phyloP scores from a whole-genome alignment of 2,888 invertebrate species.

The Heliothis peltigera region DNA sequence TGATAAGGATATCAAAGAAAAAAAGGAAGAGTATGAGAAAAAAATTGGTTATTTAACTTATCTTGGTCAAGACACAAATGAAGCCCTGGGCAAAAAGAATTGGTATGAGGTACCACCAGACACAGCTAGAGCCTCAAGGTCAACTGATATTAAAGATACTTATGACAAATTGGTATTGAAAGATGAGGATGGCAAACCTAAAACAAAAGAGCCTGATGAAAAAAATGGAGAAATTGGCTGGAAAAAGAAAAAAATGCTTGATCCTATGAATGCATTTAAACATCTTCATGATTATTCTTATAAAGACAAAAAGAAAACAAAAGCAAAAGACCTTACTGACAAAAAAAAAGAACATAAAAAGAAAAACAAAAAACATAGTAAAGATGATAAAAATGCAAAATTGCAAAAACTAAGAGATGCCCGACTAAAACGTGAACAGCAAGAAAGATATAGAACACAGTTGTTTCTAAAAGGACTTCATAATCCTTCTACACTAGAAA shows the following conservation, averaged over 20 bases:
- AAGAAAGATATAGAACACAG: slow-evolving; percentile 93
- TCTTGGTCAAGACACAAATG: slow-evolving; percentile 97
- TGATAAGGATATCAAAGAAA: slow-evolving; percentile 96
- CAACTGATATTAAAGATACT: slow-evolving; percentile 81
- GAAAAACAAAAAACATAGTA: slow-evolving; percentile 64
- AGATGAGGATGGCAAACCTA: slow-evolving; percentile 85
- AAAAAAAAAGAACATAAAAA: slow-evolving; percentile 58
- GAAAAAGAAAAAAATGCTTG: slow-evolving; percentile 92
- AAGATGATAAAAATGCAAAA: slow-evolving; percentile 76
- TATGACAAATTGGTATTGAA: slow-evolving; percentile 85
- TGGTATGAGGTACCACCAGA: slow-evolving; percentile 96
- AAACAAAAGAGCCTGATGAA: slow-evolving; percentile 73
- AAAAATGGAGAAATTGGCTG: slow-evolving; percentile 91
- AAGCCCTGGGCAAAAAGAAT: slow-evolving; percentile 94
- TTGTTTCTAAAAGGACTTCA: slow-evolving; percentile 92
- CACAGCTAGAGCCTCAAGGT: slow-evolving; percentile 78
- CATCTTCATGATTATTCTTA: slow-evolving; percentile 69
- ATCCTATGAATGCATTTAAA: slow-evolving; percentile 94
- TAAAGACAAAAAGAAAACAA: slow-evolving; percentile 58
- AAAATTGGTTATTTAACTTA: slow-evolving; percentile 99
- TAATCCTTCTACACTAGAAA: slow-evolving; percentile 60
- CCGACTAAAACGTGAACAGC: slow-evolving; percentile 94
- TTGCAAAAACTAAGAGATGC: slow-evolving; percentile 93
- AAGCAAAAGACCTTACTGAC: neutral
- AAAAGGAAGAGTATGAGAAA: slow-evolving; percentile 98